Conservation (phyloP, 2,113 vertebrate genomes). For the Sturnus vulgaris region DNA sequence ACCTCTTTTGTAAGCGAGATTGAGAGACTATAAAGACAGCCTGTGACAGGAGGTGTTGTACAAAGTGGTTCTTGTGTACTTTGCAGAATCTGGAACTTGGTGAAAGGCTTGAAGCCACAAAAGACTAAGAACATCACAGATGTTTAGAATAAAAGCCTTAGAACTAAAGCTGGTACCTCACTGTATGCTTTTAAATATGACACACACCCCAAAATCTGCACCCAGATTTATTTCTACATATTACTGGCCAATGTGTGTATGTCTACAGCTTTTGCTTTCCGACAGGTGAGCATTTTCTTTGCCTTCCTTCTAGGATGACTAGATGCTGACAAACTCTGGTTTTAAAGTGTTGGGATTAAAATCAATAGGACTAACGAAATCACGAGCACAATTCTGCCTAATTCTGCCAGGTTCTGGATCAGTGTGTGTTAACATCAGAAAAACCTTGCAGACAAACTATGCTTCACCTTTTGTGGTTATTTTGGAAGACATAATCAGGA, state of each 20-base stretch:
- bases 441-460: background rate
- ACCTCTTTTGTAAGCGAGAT: fast-evolving
- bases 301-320: background rate
- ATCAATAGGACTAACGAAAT: background rate
- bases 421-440: background rate
- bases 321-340: background rate
- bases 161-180: background rate
- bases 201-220: background rate
- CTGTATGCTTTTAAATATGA: background rate
- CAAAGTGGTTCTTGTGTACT: background rate
- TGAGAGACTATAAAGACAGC: background rate
- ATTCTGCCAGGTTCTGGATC: background rate
- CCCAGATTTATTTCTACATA: background rate
- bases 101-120: background rate
- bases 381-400: background rate
- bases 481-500: background rate
- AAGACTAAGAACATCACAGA: background rate
- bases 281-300: background rate
- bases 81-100: background rate
- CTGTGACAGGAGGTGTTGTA: background rate
- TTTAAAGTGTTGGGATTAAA: background rate
- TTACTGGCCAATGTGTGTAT: background rate
- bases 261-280: background rate
- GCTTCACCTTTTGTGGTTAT: background rate
- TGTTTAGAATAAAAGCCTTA: background rate